Evolutionary conservation across 2,797 vertebrate species (phyloP), one percentile per base, ranked within the genome.

Genomic region (Ptychadena robeensis): DNA sequence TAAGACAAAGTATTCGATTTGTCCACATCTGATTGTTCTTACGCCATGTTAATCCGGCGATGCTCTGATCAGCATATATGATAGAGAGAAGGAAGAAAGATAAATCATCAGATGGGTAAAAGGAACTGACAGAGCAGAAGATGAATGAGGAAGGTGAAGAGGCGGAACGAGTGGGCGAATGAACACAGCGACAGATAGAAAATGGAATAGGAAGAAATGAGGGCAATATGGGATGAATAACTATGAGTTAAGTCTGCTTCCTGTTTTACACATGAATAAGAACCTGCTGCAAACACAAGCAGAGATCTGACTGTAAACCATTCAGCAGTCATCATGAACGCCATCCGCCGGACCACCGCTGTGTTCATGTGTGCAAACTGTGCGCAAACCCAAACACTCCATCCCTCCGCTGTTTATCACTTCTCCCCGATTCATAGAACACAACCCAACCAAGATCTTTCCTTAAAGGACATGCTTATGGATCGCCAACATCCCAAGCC

Each of bases 21-120:
- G n/a, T 11, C 57, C 7, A 12, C 25, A 10, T 61, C 57, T 27
- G 27, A 57, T 68, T 59, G 31, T 59, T 18, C 44, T 25, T 9
- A 18, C 59, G 35, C 27, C 40, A 57, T 68, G 35, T 9, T 35
- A 53, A 48, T 78, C 48, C 37, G 31, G 11, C 38, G 44, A 67
- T 27, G 9, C 66, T 57, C 32, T 32, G 48, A 68, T 69, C 67
- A 79, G 65, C 22, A 28, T 68, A 65, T 32, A 44, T 40, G 27
- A 61, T 25, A 61, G 34, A 78, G 37, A 32, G 31, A 57, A 34
- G n/a, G 27, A 30, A 11, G 44, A 27, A 67, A 25, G 34, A 83
- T 87, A 85, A 37, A 27, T 35, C 44, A 81, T 10, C 27, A 65
- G 72, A 75, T 76, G 30, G 74, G 66, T 76, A 57, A 82, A 76